These are phyloP conservation scores for Bradypodion pumilum DNA, from an alignment of 2,797 vertebrate genomes.

Conservation along the genomic window DNA sequence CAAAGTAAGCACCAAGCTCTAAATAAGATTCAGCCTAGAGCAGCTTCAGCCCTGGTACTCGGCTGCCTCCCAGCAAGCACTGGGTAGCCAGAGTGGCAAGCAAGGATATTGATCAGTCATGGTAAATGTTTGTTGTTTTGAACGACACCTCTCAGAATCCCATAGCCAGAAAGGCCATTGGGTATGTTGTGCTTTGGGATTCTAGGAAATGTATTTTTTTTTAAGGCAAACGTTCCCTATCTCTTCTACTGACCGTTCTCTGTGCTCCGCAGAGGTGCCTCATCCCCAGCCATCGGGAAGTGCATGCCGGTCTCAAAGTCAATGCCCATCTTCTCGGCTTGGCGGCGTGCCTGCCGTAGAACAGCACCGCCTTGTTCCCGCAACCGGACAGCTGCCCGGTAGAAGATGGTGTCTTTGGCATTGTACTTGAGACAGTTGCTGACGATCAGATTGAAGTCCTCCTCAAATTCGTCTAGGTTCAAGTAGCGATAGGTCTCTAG, in stretches of 20 bases:
- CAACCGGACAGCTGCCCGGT: conserved; percentile 92
- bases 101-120: too few relatives aligned
- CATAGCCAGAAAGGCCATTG: too few relatives aligned
- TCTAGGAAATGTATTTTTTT: too few relatives aligned
- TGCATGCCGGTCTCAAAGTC: conserved; percentile 97
- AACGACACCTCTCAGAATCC: too few relatives aligned
- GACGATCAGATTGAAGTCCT: conserved; percentile 96
- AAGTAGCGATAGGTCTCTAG: conserved; percentile 95
- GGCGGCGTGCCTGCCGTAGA: conserved; percentile 89
- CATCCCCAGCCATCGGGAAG: conserved; percentile 83
- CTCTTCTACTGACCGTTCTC: conserved; percentile 75
- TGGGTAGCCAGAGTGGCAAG: rapidly evolving
- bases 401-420: conserved; percentile 98
- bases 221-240: too few relatives aligned
- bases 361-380: conserved; percentile 90
- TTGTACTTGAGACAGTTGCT: conserved; percentile 99
- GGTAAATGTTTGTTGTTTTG: too few relatives aligned
- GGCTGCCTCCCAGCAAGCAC: not conserved
- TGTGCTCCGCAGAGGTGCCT: conserved; percentile 82
- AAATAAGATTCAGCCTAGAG: not conserved
- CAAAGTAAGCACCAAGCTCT: not conserved
- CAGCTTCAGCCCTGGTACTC: not conserved
- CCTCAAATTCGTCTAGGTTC: conserved; percentile 95
- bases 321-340: conserved; percentile 95
- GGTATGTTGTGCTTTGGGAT: too few relatives aligned